phyloP scores from a whole-genome alignment of 2,113 vertebrate genomes.

The Brachyhypopomus gauderio region DNA sequence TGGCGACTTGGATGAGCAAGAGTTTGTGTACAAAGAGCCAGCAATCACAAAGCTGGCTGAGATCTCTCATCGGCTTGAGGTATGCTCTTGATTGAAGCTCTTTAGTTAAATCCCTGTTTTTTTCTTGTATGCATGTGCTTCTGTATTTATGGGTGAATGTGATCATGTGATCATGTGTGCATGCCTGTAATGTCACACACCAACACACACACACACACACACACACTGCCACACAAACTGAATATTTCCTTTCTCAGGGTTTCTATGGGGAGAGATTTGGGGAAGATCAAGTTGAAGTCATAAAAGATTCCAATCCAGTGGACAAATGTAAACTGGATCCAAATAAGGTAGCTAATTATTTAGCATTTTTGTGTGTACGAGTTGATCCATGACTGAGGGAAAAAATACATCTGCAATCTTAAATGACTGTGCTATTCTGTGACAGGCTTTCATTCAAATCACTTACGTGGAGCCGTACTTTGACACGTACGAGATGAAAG shows the following conservation, averaged over 20 bases:
- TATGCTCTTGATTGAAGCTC: conserved; percentile 60
- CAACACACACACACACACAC: too few species aligned
- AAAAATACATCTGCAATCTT: background rate
- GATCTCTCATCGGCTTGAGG: conserved; percentile 96
- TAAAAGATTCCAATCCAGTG: conserved; percentile 98
- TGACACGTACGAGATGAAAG: conserved; percentile 98
- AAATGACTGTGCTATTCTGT: background rate
- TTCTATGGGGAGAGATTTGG: conserved; percentile 97
- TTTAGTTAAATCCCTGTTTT: background rate
- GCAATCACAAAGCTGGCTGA: conserved; percentile 97
- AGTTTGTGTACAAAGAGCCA: conserved; percentile 98
- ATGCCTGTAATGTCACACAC: background rate
- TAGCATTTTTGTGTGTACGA: background rate
- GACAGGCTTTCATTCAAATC: conserved; percentile 95
- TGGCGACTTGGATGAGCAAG: conserved; percentile 96
- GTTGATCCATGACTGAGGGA: background rate
- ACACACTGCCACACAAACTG: background rate
- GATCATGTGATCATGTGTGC: background rate
- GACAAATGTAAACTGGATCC: conserved; percentile 98
- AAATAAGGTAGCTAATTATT: conserved; percentile 82
- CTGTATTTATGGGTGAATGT: background rate
- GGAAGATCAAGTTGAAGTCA: conserved; percentile 94
- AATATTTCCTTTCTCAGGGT: conserved; percentile 76
- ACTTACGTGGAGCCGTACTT: conserved; percentile 98
- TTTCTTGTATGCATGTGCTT: background rate